These are phyloP conservation scores for Ctenodactylus gundi DNA, from an alignment of 2,113 vertebrate species.

Conservation along the genomic window DNA sequence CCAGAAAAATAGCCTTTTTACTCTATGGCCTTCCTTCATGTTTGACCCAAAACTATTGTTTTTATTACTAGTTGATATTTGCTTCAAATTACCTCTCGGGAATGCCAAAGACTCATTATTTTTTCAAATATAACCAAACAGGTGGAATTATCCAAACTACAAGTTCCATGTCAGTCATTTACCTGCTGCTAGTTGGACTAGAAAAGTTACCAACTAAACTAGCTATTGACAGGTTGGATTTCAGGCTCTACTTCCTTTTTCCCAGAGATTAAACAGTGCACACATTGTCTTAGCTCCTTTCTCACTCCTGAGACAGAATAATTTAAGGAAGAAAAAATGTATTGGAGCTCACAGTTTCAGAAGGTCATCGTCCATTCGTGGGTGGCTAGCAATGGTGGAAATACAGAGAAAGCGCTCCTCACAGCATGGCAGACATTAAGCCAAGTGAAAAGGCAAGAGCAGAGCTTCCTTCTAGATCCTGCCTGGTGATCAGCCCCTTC, in stretches of 20 bases:
- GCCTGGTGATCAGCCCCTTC: too few species aligned
- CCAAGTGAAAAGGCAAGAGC: too few species aligned
- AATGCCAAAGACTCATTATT: not conserved
- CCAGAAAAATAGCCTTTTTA: not conserved
- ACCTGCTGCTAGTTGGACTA: not conserved
- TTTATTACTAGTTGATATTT: not conserved
- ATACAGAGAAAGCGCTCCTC: too few species aligned
- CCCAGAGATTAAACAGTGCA: not conserved
- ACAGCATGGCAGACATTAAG: too few species aligned
- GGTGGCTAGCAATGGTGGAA: too few species aligned
- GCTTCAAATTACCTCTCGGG: not conserved
- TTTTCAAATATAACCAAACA: not conserved
- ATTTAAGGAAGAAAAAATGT: too few species aligned
- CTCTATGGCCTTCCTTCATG: not conserved
- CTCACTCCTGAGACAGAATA: too few species aligned
- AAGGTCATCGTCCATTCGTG: too few species aligned
- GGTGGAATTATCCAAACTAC: not conserved
- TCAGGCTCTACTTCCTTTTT: not conserved
- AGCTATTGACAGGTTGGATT: not conserved
- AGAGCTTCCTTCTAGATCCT: too few species aligned
- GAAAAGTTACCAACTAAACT: not conserved
- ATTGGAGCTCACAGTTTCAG: too few species aligned
- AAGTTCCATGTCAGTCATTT: not conserved
- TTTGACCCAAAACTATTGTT: not conserved
- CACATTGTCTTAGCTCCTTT: too few species aligned